These are phyloP conservation scores for Hydropotes inermis DNA, from an alignment of 2,113 vertebrate species.

Conservation along the genomic window DNA sequence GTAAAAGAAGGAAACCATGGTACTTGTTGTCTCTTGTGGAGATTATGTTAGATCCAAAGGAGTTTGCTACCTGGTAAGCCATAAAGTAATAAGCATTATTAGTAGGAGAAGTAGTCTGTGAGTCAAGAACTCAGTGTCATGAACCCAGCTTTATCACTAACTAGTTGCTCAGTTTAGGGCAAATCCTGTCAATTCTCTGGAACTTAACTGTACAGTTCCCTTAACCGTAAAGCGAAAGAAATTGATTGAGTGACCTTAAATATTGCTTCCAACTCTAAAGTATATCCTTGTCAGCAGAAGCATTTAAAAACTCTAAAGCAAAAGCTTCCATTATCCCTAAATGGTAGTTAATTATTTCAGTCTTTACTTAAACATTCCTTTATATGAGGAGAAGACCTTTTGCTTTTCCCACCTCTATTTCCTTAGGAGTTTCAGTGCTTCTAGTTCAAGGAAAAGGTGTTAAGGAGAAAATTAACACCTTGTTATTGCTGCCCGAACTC, in stretches of 20 bases:
- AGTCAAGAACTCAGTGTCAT: not conserved
- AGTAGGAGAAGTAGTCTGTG: not conserved
- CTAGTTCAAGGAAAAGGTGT: constrained; percentile 31
- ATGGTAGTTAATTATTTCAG: not conserved
- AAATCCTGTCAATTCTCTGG: not conserved
- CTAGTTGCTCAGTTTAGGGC: not conserved
- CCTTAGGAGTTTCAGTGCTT: constrained; percentile 19
- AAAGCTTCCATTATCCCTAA: not conserved
- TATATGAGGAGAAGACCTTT: not conserved
- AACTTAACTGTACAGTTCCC: not conserved
- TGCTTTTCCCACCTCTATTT: not conserved
- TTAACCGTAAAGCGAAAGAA: not conserved
- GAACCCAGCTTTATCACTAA: not conserved
- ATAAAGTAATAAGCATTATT: not conserved
- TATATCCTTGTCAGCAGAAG: not conserved
- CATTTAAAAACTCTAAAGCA: not conserved
- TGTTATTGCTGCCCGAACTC: constrained; percentile 23
- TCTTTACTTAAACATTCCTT: constrained; percentile 30
- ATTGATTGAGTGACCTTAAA: not conserved
- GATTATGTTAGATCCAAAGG: not conserved
- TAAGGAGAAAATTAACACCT: constrained; percentile 49
- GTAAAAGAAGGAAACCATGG: not conserved
- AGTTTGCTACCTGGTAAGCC: not conserved
- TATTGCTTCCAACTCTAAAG: not conserved
- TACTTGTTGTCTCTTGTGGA: not conserved